Conservation (phyloP, 2,797 vertebrate species). For the Clarias fuscus region DNA sequence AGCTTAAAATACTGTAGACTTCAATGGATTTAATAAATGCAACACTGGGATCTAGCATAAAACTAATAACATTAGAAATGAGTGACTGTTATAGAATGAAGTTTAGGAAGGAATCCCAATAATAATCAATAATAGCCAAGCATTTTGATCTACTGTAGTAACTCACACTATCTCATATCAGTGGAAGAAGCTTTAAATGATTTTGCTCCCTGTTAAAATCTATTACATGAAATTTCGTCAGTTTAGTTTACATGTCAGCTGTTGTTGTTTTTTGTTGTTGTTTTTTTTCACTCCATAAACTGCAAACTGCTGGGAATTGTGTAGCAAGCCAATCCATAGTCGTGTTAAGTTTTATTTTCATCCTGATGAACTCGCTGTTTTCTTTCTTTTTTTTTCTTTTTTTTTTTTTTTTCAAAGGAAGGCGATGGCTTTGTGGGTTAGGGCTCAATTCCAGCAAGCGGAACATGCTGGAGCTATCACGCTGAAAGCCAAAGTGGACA, state of each 20-base stretch:
- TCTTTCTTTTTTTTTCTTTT: not conserved
- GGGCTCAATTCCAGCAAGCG: slow-evolving; percentile 15
- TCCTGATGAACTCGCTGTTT: slow-evolving; percentile 15
- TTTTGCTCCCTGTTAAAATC: not conserved
- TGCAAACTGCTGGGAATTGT: slow-evolving; percentile 1
- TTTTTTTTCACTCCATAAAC: not conserved
- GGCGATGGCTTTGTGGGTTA: slow-evolving; percentile 9
- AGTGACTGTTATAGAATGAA: not conserved
- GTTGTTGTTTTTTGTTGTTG: not conserved
- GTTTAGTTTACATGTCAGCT: slow-evolving; percentile 14
- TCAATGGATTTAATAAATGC: not conserved
- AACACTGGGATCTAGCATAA: not conserved
- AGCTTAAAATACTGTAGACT: not conserved
- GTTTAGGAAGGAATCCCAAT: not conserved
- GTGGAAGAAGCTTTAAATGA: not conserved
- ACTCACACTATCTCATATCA: not conserved
- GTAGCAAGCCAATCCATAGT: slow-evolving; percentile 7
- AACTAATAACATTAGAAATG: not conserved
- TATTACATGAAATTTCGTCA: not conserved
- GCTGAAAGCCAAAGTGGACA: slow-evolving; percentile 35
- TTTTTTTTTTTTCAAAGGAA: slow-evolving; percentile 2
- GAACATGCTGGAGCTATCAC: slow-evolving; percentile 18
- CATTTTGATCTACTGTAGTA: not conserved
- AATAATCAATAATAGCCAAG: not conserved
- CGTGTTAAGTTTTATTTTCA: slow-evolving; percentile 14